Conservation (phyloP, 2,113 vertebrate genomes). For the Etheostoma spectabile region DNA sequence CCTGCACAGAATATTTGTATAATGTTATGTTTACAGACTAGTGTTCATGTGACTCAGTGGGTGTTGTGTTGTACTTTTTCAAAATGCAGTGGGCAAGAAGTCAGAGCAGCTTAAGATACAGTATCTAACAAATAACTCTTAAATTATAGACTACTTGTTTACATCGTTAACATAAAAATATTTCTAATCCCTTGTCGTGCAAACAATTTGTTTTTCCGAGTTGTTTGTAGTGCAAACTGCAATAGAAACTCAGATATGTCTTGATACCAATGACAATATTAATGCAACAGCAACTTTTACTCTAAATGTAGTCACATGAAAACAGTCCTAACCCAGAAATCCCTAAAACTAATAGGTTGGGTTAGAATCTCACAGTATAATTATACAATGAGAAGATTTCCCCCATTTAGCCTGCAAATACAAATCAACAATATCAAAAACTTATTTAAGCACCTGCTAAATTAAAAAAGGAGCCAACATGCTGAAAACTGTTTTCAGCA, state of each 20-base stretch:
- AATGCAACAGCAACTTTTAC: neutral
- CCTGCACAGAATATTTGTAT: neutral
- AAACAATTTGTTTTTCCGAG: neutral
- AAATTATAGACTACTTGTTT: neutral
- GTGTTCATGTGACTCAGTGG: neutral
- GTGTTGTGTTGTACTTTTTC: neutral
- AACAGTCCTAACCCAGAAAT: neutral
- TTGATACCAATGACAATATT: neutral
- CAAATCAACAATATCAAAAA: slow-evolving; percentile 29
- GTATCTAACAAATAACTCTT: neutral
- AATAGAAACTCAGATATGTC: neutral
- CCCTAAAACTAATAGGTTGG: neutral
- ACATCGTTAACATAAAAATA: neutral
- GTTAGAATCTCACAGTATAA: neutral
- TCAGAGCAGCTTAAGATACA: neutral
- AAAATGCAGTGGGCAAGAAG: neutral
- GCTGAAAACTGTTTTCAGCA: slow-evolving; percentile 39
- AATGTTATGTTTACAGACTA: neutral
- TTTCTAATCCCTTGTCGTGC: neutral
- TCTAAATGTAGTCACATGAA: neutral
- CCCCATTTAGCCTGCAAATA: slow-evolving; percentile 1
- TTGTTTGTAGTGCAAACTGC: neutral
- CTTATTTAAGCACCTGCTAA: slow-evolving; percentile 32
- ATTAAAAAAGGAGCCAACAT: slow-evolving; percentile 23
- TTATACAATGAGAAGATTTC: neutral